phyloP scores from a whole-genome alignment of 2,113 vertebrate species.

The Todiramphus chloris region DNA sequence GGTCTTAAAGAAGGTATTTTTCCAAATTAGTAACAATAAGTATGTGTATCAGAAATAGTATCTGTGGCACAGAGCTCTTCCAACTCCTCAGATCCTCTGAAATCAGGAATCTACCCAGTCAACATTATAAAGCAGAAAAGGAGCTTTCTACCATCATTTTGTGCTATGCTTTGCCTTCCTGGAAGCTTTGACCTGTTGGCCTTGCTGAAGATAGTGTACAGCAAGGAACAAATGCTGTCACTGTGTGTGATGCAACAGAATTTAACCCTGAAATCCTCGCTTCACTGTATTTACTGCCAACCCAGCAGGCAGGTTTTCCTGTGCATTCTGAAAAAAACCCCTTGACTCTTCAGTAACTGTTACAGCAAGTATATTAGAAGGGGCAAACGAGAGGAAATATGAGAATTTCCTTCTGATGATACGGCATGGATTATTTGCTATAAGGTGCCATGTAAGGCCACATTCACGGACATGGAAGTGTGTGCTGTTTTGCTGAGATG shows the following conservation, averaged over 20 bases:
- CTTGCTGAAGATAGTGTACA: neutral
- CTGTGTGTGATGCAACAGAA: neutral
- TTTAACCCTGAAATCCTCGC: neutral
- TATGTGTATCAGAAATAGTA: neutral
- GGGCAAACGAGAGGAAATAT: neutral
- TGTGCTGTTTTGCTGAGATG: neutral
- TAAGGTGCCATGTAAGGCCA: neutral
- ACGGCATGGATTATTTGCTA: slow-evolving; percentile 24
- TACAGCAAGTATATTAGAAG: neutral
- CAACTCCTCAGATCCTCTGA: neutral
- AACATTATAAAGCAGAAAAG: neutral
- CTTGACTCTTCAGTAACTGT: neutral
- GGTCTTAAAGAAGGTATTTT: neutral
- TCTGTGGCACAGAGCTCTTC: neutral
- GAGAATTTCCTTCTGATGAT: slow-evolving; percentile 1
- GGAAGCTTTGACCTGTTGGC: neutral
- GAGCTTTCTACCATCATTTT: neutral
- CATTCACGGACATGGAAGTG: neutral
- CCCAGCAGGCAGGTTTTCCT: neutral
- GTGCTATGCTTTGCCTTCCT: neutral
- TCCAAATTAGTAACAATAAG: neutral
- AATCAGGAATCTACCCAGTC: neutral
- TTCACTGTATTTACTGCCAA: neutral
- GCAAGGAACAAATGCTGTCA: neutral
- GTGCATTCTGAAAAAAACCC: neutral